Base-by-base conservation (phyloP, 2,888 invertebrate genomes). In the Elmis aenea region DNA sequence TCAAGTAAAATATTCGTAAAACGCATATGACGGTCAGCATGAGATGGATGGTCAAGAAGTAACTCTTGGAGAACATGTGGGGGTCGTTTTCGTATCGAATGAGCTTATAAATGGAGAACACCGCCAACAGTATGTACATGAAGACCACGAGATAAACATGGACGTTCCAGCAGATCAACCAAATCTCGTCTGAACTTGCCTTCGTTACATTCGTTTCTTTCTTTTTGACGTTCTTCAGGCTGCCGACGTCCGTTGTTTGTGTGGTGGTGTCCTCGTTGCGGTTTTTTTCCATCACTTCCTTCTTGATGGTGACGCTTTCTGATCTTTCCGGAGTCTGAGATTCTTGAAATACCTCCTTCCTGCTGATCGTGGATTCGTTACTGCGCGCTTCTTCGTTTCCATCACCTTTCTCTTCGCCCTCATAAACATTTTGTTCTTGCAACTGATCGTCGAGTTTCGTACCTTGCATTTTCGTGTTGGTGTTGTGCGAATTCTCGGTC, bases 101-200 rank as follows among this genome's bases (percentile, higher is more conserved):
- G 46, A 93, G 77, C 67, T 90, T 89, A 58, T 88, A 83, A 40
- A 91, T 81, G 12, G 89, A 89, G 61, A 85, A 89, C 1, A 89
- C 75, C 0, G 90, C 88, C 53, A 94, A 69, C 6, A 91, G 71
- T 0, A 87, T 83, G 62, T 92, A 94, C 57, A 89, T 76, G 9
- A 85, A 80, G 1, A 91, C 92, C 0, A 87, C 85, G 22, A 88
- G 68, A 68, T 93, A 94, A 3, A 93, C 84, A 62, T 94, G 93
- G 5, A 92, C 78, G 57, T 91, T 87, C 93, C 92, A 93, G 1
- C 89, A 90, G 48, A 88, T 82, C 0, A 84, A 78, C 83, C 88
- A 87, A 0, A 84, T 83, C 37, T 68, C 64, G 25, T 68, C 66
- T 1, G 64, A 57, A 21, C 60, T 62, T 3, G 66, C 65, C 41